Conservation (phyloP, 2,113 vertebrate genomes). For the Scatophagus argus region DNA sequence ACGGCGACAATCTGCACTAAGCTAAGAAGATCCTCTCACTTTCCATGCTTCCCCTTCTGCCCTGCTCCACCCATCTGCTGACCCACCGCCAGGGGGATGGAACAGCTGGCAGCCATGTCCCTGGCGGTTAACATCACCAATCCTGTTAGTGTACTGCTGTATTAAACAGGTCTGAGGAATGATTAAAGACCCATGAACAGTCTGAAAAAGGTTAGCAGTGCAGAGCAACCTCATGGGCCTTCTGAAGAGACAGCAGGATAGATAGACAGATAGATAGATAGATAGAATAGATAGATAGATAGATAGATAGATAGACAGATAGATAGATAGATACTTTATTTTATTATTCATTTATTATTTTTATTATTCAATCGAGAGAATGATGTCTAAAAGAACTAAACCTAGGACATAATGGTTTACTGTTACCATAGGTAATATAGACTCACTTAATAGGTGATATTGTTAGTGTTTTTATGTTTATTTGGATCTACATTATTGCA, state of each 20-base stretch:
- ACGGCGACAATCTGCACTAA: conserved; percentile 65
- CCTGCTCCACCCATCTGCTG: conserved; percentile 77
- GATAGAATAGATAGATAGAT: too few relatives aligned
- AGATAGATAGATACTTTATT: too few relatives aligned
- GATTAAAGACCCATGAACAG: conserved; percentile 89
- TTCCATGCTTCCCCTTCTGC: conserved; percentile 63
- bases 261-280: too few relatives aligned
- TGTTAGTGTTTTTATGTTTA: too few relatives aligned
- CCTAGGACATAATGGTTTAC: too few relatives aligned
- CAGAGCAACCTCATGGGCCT: background rate
- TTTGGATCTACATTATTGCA: too few relatives aligned
- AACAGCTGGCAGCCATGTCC: conserved; percentile 85
- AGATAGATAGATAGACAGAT: too few relatives aligned
- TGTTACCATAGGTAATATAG: too few relatives aligned
- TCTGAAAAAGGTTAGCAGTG: conserved; percentile 75
- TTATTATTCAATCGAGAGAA: too few relatives aligned
- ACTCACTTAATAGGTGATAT: too few relatives aligned
- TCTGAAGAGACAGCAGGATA: background rate
- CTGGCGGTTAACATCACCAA: conserved; percentile 86
- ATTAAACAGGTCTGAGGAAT: conserved; percentile 87
- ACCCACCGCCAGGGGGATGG: conserved; percentile 80
- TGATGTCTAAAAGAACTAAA: too few relatives aligned
- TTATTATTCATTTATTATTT: too few relatives aligned
- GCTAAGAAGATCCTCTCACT: conserved; percentile 85
- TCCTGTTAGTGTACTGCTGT: conserved; percentile 91